Percentiles rank a stretch among this genome's conserved stretches.
Evolutionary conservation across 92 coral and sea anemone genomes (phyloP).

Genomic region (Paragorgia papillata): DNA sequence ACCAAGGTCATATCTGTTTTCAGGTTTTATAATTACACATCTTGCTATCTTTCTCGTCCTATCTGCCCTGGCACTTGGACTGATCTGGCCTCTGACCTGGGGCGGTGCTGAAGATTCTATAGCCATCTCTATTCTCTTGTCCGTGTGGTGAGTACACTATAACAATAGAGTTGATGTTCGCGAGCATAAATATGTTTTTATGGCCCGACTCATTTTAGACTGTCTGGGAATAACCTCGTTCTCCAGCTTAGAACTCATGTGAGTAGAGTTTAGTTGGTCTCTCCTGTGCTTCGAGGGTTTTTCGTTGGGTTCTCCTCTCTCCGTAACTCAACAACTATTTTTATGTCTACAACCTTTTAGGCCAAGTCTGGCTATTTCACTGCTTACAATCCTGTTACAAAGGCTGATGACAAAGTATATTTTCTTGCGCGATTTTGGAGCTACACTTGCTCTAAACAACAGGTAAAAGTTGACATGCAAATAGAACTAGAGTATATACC

Average conservation of each 20-base stretch:
- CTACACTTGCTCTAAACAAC: conserved; percentile 74
- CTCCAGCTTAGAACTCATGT: too few species aligned
- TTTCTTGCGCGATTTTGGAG: conserved; percentile 64
- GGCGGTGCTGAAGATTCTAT: conserved; percentile 46
- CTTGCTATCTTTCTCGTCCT: conserved; percentile 29
- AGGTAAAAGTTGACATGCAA: conserved; percentile 46
- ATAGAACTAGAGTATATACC: too few species aligned
- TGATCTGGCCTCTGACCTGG: conserved; percentile 57
- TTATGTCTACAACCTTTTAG: too few species aligned
- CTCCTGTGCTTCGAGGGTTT: too few species aligned
- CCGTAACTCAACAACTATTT: too few species aligned
- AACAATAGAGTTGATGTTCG: not conserved
- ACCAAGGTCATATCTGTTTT: too few species aligned
- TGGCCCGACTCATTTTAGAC: too few species aligned
- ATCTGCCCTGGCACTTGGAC: conserved; percentile 50
- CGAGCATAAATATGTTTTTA: too few species aligned
- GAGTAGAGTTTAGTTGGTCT: too few species aligned
- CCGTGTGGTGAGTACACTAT: conserved; percentile 53
- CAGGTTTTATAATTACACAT: conserved; percentile 48
- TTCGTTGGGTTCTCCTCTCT: too few species aligned
- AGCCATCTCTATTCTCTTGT: conserved; percentile 5
- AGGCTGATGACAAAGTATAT: conserved; percentile 68
- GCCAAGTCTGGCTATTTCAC: conserved; percentile 69
- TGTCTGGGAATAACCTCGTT: too few species aligned
- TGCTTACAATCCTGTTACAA: conserved; percentile 55